Base-by-base conservation (phyloP, 1,140 invertebrate genomes). In the Trachymyrmex cornetzi region DNA sequence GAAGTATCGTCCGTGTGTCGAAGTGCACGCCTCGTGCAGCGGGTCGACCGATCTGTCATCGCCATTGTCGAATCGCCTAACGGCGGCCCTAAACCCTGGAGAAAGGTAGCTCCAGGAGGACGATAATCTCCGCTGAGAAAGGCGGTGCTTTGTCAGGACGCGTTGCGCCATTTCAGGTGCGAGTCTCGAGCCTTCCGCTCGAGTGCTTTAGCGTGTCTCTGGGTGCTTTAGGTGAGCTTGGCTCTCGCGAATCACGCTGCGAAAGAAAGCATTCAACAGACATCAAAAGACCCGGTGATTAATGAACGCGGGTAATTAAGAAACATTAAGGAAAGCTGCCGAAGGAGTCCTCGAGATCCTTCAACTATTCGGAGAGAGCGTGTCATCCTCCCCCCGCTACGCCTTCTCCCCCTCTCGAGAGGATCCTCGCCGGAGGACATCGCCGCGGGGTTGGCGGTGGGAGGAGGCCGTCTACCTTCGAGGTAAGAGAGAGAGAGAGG, bases 21-120 rank as follows among this genome's bases (percentile, higher is more conserved):
- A 66, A 66, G 59, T 66, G 75, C 75, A 79, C 34, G 75, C 34
- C 57, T 81, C 55, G 63, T 71, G 74, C 72, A 74, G 67, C 81
- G 69, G 74, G 61, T 88, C 64, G 64, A 44, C 55, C 75, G 48
- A 75, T 81, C 87, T 59, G 53, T 89, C 64, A 86, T 89, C 88
- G 88, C 88, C 88, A 89, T 89, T 89, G 77, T 64, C 84, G 82
- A 80, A 82, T 55, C 64, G 53, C 44, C 80, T 63, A 61, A 69
- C 72, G 22, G 44, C 14, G 34, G 34, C n/a, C 12, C 55, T 77
- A 84, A 74, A 24, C 55, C 24, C 69, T 22, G n/a, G 12, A n/a
- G 55, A 59, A 19, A 5, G 55, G 24, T 14, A 61, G 19, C 34
- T 57, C 38, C 80, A 30, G 80, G 72, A 44, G 69, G 44, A 74